These are phyloP conservation scores for Volucella zonaria DNA, from an alignment of 2,888 invertebrate species.

Conservation along the genomic window DNA sequence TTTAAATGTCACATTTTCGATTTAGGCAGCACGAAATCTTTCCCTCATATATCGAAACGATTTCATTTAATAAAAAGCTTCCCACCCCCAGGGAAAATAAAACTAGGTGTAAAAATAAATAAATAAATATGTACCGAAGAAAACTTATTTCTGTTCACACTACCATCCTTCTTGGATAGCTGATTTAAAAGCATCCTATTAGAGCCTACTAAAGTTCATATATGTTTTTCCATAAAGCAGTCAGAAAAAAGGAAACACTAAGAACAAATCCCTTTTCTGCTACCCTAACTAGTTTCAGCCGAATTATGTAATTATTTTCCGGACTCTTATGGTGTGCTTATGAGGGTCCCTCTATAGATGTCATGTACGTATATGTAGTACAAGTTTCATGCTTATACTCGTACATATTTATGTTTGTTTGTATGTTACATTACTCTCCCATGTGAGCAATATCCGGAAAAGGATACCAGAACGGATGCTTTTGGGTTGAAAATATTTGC, in stretches of 20 bases:
- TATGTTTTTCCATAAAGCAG: neutral
- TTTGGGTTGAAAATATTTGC: conserved; percentile 32
- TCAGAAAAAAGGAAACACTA: neutral
- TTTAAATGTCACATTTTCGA: too few species aligned
- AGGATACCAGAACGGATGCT: conserved; percentile 44
- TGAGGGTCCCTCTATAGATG: conserved; percentile 43
- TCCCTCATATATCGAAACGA: too few species aligned
- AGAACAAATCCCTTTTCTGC: conserved; percentile 5
- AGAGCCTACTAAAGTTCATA: too few species aligned
- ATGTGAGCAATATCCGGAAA: conserved; percentile 44
- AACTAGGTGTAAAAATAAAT: too few species aligned
- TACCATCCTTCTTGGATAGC: too few species aligned
- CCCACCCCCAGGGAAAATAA: too few species aligned
- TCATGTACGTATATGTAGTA: conserved; percentile 19
- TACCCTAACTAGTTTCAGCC: conserved; percentile 14
- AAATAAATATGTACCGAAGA: too few species aligned
- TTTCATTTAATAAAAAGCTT: too few species aligned
- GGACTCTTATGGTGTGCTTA: conserved; percentile 55
- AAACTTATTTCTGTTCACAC: too few species aligned
- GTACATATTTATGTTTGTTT: neutral
- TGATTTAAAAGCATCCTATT: too few species aligned
- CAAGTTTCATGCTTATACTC: conserved; percentile 8
- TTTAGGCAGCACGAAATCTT: too few species aligned
- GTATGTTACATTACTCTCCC: conserved; percentile 24
- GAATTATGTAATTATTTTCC: conserved; percentile 59